Base-by-base conservation (phyloP, 1,140 invertebrate genomes). In the Pachyrhynchus sulphureomaculatus region DNA sequence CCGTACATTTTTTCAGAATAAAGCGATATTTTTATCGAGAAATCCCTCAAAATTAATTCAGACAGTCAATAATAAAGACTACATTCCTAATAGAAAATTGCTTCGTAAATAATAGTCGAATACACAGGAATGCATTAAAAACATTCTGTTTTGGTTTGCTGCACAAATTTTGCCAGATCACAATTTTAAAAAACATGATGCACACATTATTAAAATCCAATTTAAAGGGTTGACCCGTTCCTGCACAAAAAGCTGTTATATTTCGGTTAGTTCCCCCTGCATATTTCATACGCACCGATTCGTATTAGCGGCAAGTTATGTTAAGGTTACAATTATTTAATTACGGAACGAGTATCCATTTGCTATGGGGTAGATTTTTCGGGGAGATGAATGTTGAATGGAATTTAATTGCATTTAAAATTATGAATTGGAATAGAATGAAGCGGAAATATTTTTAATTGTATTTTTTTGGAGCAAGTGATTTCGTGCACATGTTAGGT, bases 271-370 rank as follows among this genome's bases (percentile, higher is more conserved):
- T 23, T 34, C 42, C 17, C 42, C 44, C 42, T 37, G 20, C 37
- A 41, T 21, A 41, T 26, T 45, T 36, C 42, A 57, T 57, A 39
- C 37, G 52, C 52, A 42, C 36, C 36, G 37, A 24, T 55, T 42
- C 17, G 36, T 55, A 55, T 55, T 55, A 55, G 44, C 54, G 41
- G 23, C 54, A 34, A 57, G 56, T 59, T 59, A 59, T 49, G 56
- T 41, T 59, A 59, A 59, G 56, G 37, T 51, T 51, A 59, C 56
- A 59, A 59, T 59, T 59, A 59, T 59, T 59, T 59, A 48, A 59
- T 59, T 59, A 49, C 41, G 32, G 29, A 49, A 41, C 26, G 39
- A 24, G 44, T 59, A 33, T 59, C 39, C 56, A 59, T 59, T 59
- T 33, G 24, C 12, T n/a, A 42, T 29, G 23, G 23, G 56, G 56